Evolutionary conservation across 1,140 invertebrate genomes (phyloP).

Genomic region (Lepidurus apus): DNA sequence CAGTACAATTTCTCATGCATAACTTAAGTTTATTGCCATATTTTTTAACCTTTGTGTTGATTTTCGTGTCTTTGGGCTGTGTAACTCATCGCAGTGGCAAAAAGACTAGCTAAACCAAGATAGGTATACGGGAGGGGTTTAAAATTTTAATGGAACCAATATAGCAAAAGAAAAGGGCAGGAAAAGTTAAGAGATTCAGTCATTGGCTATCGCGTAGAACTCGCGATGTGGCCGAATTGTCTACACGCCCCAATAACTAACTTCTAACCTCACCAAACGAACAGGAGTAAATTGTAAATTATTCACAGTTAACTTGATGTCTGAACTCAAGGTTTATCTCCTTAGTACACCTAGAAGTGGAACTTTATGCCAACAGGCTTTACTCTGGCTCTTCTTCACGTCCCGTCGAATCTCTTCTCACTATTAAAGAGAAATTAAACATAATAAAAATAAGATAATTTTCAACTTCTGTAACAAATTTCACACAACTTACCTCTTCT

Average conservation of each 20-base stretch:
- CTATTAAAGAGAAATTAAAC: not conserved
- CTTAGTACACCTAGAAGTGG: not conserved
- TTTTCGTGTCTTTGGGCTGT: not conserved
- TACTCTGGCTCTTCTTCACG: not conserved
- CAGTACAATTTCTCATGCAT: not conserved
- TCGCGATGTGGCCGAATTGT: not conserved
- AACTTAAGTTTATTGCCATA: not conserved
- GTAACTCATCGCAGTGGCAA: not conserved
- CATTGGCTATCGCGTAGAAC: not conserved
- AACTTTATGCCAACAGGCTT: not conserved
- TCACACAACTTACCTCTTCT: constrained; percentile 49
- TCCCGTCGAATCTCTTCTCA: not conserved
- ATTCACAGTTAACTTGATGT: not conserved
- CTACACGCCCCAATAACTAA: not conserved
- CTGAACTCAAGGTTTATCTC: not conserved
- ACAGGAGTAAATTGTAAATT: not conserved
- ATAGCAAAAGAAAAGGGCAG: not conserved
- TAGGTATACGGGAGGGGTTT: not conserved
- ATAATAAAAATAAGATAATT: not conserved
- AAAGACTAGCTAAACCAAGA: not conserved
- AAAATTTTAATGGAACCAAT: not conserved
- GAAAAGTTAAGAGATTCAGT: not conserved
- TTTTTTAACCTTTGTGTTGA: not conserved
- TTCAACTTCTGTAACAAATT: not conserved
- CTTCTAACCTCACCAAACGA: not conserved